Percentiles rank a stretch among this genome's conserved stretches.
Evolutionary conservation across 2,888 invertebrate species (phyloP).

Genomic region (Pristionchus entomophagus): DNA sequence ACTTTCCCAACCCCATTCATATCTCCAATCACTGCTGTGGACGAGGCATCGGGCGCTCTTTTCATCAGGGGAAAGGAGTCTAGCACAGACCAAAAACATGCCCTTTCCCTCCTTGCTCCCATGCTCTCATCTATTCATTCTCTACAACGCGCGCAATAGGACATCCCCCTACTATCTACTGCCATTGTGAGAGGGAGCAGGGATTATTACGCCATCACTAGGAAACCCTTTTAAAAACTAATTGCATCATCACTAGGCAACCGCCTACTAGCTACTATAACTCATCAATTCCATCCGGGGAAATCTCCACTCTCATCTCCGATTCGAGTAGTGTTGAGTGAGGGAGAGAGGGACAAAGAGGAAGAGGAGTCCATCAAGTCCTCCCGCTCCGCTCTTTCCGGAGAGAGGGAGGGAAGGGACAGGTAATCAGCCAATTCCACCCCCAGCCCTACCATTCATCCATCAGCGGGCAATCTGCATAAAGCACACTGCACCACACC

Average conservation of each 20-base stretch:
- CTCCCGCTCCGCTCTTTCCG: not conserved
- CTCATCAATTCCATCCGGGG: not conserved
- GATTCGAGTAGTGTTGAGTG: not conserved
- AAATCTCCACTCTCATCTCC: not conserved
- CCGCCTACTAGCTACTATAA: not conserved
- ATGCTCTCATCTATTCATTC: constrained; percentile 18
- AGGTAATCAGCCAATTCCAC: not conserved
- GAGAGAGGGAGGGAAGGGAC: not conserved
- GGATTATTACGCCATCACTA: not conserved
- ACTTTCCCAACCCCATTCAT: constrained; percentile 37
- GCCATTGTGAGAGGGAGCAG: not conserved
- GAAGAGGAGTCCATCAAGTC: constrained; percentile 16
- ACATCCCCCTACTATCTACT: not conserved
- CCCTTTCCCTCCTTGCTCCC: constrained; percentile 37
- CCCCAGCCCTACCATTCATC: not conserved
- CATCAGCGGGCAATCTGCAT: constrained; percentile 8
- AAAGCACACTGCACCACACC: no score
- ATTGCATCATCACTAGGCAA: not conserved
- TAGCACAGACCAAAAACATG: not conserved
- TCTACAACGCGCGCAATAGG: not conserved
- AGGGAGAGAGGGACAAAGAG: not conserved
- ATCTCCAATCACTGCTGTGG: constrained; percentile 29
- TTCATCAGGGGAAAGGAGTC: not conserved
- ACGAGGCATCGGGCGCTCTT: not conserved
- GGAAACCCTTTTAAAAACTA: no score